A percentile compares a stretch with the other conserved stretches of the same genome.
These are phyloP conservation scores for Elanoides forficatus DNA, from an alignment of 2,113 vertebrate species.

Conservation along the genomic window DNA sequence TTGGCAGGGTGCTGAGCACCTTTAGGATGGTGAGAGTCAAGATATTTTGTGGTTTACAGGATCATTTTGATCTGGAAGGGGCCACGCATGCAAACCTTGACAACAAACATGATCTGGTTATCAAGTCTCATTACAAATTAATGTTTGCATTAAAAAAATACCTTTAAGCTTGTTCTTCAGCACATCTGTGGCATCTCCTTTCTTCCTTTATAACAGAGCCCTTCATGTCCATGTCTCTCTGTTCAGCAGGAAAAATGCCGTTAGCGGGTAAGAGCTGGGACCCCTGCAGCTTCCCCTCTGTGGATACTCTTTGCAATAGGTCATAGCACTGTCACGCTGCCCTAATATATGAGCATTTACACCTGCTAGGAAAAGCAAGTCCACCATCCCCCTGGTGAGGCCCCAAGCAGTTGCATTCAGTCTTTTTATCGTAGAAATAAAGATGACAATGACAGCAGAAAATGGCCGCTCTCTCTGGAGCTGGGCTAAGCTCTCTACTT, in stretches of 20 bases:
- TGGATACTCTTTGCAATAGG: not conserved
- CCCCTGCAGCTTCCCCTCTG: not conserved
- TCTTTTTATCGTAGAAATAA: constrained; percentile 37
- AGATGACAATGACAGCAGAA: constrained; percentile 51
- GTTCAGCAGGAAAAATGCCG: not conserved
- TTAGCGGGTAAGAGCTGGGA: not conserved
- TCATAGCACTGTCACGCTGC: not conserved
- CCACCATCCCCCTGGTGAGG: not conserved
- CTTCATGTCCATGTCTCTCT: not conserved
- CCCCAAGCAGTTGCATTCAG: not conserved
- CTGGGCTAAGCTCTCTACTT: constrained; percentile 2
- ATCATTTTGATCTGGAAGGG: not conserved
- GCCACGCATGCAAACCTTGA: not conserved
- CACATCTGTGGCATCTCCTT: not conserved
- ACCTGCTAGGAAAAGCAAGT: not conserved
- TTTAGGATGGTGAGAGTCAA: not conserved
- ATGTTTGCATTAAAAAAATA: not conserved
- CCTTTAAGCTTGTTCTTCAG: not conserved
- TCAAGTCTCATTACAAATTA: not conserved
- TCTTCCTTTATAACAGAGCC: not conserved
- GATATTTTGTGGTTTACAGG: not conserved
- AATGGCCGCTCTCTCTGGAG: not conserved
- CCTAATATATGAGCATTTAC: not conserved
- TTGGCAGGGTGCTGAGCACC: not conserved
- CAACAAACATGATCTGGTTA: not conserved